A percentile compares a stretch with the other conserved stretches of the same genome.
These are phyloP conservation scores for Sarcophaga carnaria DNA, from an alignment of 2,888 invertebrate genomes.

Conservation along the genomic window DNA sequence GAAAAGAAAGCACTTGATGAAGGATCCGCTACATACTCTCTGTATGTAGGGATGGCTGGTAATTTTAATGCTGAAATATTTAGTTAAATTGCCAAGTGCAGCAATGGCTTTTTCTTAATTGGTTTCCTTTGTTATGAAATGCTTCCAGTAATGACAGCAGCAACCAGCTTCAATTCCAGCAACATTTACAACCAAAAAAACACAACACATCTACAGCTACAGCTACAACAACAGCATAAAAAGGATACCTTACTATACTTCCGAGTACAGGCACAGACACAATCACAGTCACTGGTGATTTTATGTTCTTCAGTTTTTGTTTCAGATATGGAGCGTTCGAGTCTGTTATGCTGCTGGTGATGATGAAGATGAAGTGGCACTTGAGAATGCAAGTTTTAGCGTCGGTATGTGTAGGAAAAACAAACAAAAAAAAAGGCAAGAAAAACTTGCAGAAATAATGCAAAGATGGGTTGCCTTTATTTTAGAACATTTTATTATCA, in stretches of 20 bases:
- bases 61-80: conserved; percentile 72
- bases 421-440: not conserved
- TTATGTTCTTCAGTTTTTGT: not conserved
- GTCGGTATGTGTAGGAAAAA: not conserved
- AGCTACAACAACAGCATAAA: not conserved
- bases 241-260: not conserved
- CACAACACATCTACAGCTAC: not conserved
- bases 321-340: too few species aligned
- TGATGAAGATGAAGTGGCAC: conserved; percentile 15
- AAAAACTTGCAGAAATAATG: not conserved
- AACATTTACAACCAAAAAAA: not conserved
- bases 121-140: conserved; percentile 79
- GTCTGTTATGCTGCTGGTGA: conserved; percentile 13
- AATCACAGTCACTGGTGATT: not conserved
- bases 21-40: not conserved
- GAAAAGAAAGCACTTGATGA: too few species aligned
- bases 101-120: conserved; percentile 81
- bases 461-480: conserved; percentile 41
- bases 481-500: conserved; percentile 56
- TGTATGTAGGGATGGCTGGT: conserved; percentile 23
- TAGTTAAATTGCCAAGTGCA: conserved; percentile 80
- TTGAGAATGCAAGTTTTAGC: not conserved
- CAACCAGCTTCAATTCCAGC: conserved; percentile 5
- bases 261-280: too few species aligned
- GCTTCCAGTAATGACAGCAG: conserved; percentile 59